Base-by-base conservation (phyloP, 2,113 vertebrate species). In the Neogale vison region DNA sequence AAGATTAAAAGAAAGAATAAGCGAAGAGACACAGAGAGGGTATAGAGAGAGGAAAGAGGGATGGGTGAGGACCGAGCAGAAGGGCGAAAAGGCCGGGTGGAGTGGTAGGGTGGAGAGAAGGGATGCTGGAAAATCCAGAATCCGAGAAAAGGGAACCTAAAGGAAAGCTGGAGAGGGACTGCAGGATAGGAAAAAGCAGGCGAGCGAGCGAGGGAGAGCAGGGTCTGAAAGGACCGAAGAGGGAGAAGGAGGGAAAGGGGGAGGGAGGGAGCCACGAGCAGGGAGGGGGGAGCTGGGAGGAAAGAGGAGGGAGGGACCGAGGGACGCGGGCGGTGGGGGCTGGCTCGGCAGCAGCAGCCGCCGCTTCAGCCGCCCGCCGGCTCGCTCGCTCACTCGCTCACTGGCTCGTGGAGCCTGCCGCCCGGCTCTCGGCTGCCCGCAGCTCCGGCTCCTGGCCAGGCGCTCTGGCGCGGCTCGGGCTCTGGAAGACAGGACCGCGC, bases 281-380 rank as follows among this genome's bases (percentile, higher is more conserved):
- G 72, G 65, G 57, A 61, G 90, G 95, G 45, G 83, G 96, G 55
- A 23, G 65, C 79, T 15, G 88, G 59, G 71, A 50, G 81, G 17
- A 90, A 69, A 17, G 83, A 55, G 34, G 92, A 72, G 92, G 92
- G 94, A 77, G 96, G 95, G 82, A 0, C 88, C 15, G 81, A 69
- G 94, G 88, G 87, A 47, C 67, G 69, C 45, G 50, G 90, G 0
- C 52, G 96, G 97, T 74, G 95, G 97, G 95, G 93, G 97, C 87
- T 76, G 93, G 84, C 94, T 93, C 36, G 55, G 20, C 89, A 52
- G 97, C 95, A 8, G 96, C 84, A 1, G 50, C 94, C 80, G 55
- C 15, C 17, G 52, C 69, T 96, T 77, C 88, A 45, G 96, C 96
- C 74, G 96, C 87, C 34, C 18, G 92, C 89, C 10, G 4, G 57